Evolutionary conservation across 2,888 invertebrate genomes (phyloP), one percentile per base, ranked within the genome.

Genomic region (Acanthopleura granulata): DNA sequence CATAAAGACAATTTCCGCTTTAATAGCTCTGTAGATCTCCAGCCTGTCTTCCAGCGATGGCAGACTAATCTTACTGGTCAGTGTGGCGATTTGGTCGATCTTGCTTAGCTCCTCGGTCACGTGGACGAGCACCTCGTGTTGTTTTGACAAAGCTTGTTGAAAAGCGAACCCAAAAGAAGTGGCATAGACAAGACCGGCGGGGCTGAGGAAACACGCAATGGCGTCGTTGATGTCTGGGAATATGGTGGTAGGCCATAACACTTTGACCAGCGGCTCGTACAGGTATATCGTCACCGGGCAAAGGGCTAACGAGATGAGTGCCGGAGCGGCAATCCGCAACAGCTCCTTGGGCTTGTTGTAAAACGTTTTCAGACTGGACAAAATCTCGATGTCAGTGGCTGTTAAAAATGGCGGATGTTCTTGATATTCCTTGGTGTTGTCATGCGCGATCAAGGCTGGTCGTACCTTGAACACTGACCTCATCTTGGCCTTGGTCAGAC

Each of bases 91-190:
- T 71, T 87, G 86, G 62, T 86, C 87, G 9, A 87, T 79, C 78
- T 85, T 82, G 71, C 85, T 83, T 22, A 87, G 78, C 76, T 87
- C 86, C 9, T 76, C 72, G 0, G 83, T 80, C 62, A 87, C 76
- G 75, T 84, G 84, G 22, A 75, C 77, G 18, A 84, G 77, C 61
- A 86, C 83, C 70, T 81, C 82, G 27, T 78, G 77, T 72, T 86
- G 86, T 72, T 87, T 87, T 51, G 75, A 76, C 22, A 85, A 74
- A 9, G 86, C 87, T 73, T 80, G 81, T 71, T 86, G 84, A 74
- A 86, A 86, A 3, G 86, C 87, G 73, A 85, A 86, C 1, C 85
- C 87, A 74, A 86, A 87, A 0, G 84, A 83, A 1, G 85, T 86
- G 22, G 86, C 87, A 74, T 86, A 87, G 0, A 87, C 87, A 69